phyloP scores from a whole-genome alignment of 2,113 vertebrate species.

The Gopherus flavomarginatus region DNA sequence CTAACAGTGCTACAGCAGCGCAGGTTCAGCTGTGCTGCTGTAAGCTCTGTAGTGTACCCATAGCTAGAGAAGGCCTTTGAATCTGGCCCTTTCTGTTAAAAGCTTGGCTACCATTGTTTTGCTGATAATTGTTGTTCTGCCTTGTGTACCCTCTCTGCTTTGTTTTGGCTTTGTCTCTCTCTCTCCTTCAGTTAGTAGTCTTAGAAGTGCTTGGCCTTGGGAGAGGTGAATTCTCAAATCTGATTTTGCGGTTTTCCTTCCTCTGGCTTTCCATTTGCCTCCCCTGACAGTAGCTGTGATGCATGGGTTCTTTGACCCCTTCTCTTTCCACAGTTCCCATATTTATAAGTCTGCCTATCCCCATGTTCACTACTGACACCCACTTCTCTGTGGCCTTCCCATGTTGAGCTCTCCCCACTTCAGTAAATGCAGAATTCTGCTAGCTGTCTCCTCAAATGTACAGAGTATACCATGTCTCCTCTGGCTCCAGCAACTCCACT shows the following conservation, averaged over 20 bases:
- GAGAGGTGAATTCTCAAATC: background rate
- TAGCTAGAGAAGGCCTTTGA: background rate
- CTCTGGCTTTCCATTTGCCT: background rate
- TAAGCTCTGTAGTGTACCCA: too few species aligned
- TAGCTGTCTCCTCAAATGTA: background rate
- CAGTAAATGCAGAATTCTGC: background rate
- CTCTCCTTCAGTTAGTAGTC: background rate
- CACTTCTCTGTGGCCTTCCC: background rate
- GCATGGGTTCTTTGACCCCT: background rate
- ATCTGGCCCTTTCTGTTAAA: background rate
- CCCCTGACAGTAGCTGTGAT: background rate
- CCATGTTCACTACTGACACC: background rate
- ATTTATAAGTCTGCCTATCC: background rate
- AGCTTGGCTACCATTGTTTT: background rate
- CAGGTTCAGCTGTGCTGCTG: too few species aligned
- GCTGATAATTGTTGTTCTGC: background rate
- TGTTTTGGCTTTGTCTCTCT: background rate
- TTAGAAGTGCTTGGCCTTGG: background rate
- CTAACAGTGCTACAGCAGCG: too few species aligned
- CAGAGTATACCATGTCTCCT: accelerated
- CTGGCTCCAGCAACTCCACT: accelerated
- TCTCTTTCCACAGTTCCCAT: background rate
- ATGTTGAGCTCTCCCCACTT: background rate
- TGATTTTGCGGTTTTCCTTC: background rate
- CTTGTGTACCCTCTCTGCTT: background rate